phyloP scores from a whole-genome alignment of 2,888 invertebrate genomes.

The Eupithecia insigniata region DNA sequence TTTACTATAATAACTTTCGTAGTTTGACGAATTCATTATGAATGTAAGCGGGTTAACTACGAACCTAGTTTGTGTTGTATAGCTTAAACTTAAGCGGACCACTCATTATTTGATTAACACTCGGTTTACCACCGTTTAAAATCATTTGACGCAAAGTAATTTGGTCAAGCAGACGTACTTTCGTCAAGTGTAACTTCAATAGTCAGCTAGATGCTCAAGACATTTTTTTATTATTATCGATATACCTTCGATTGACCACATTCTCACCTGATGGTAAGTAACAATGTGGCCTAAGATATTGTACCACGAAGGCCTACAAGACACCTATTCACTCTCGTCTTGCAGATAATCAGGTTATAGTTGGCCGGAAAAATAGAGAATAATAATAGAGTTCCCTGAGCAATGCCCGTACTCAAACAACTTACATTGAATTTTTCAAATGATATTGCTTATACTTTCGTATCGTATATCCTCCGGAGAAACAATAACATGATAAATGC shows the following conservation, averaged over 20 bases:
- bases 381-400: not conserved
- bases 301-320: too few relatives aligned
- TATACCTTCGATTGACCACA: too few relatives aligned
- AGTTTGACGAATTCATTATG: too few relatives aligned
- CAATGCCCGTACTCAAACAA: slow-evolving; percentile 6
- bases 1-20: too few relatives aligned
- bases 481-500: slow-evolving; percentile 14
- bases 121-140: not conserved
- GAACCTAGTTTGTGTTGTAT: too few relatives aligned
- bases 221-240: too few relatives aligned
- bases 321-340: too few relatives aligned
- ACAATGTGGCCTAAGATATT: too few relatives aligned
- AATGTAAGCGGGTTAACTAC: too few relatives aligned
- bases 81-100: not conserved
- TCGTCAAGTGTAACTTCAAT: not conserved
- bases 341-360: too few relatives aligned
- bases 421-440: slow-evolving; percentile 10
- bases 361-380: too few relatives aligned
- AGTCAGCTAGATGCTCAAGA: not conserved
- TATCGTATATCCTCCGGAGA: slow-evolving; percentile 9
- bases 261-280: too few relatives aligned
- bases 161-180: not conserved
- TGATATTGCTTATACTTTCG: slow-evolving; percentile 2
- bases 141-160: not conserved
- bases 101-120: not conserved